Base-by-base conservation (phyloP, 2,888 invertebrate species). In the Conops quadrifasciatus region DNA sequence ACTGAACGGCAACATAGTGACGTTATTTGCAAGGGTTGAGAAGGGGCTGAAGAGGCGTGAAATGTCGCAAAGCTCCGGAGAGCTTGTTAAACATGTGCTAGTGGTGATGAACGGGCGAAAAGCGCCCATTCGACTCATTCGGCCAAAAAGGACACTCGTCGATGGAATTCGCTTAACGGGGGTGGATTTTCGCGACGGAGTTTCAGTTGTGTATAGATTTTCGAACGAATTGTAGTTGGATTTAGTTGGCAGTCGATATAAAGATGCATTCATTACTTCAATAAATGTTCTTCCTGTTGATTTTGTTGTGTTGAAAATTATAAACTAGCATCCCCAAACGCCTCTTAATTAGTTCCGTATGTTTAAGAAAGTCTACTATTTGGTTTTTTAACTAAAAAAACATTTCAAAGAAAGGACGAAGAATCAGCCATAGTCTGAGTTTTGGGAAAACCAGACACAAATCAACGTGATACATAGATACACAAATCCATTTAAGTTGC, bases 171-270 rank as follows among this genome's bases (percentile, higher is more conserved):
- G 69, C 47, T 26, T 49, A 53, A 53, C 68, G 62, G 63, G 60
- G 62, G 62, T 62, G 62, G 68, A 64, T 58, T 47, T 65, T 65
- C 59, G 58, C 59, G 49, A 47, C 49, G 43, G 60, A 51, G 24
- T 51, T 56, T 71, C 71, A 71, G 67, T 67, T 67, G 63, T 71
- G 67, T 71, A 71, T 63, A 67, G 71, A 71, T 71, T 71, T 71
- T 71, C 63, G 67, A 67, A 63, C 62, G 63, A 67, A 62, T 67
- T 53, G 58, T 71, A 67, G 71, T 58, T 71, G 15, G 11, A 49
- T 64, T 70, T 47, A 67, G 56, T 63, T 63, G 45, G 56, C 53
- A 51, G 68, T 51, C 49, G 53, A 9, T 60, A 62, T 49, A 49
- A 51, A 21, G 24, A 62, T 62, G 49, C 7, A 62, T 36, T 68